Conservation (phyloP, 2,113 vertebrate genomes). For the Salvator merianae region DNA sequence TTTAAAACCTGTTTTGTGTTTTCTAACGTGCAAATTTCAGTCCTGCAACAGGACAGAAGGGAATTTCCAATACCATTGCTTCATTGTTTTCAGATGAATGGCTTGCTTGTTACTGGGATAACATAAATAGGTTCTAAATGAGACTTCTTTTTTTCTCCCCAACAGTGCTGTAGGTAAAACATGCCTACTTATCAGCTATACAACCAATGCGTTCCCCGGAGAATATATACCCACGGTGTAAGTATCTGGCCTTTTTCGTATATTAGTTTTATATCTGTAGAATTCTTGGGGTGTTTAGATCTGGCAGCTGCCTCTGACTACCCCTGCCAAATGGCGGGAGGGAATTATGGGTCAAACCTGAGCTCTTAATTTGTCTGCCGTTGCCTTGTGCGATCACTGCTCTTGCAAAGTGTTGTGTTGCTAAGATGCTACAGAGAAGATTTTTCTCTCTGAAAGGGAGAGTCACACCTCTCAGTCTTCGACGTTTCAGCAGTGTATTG, state of each 20-base stretch:
- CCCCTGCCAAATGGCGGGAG: too few species aligned
- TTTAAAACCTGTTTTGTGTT: background rate
- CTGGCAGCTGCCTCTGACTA: too few species aligned
- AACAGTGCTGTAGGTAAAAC: slow-evolving; percentile 98
- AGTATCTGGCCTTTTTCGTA: slow-evolving; percentile 66
- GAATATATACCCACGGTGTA: slow-evolving; percentile 99
- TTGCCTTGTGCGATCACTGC: too few species aligned
- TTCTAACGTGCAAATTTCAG: background rate
- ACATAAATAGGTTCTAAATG: slow-evolving; percentile 15
- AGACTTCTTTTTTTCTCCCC: slow-evolving; percentile 44
- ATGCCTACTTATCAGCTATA: slow-evolving; percentile 99
- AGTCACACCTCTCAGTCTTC: background rate
- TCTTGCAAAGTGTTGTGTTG: background rate
- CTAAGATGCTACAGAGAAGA: too few species aligned
- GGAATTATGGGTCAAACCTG: too few species aligned
- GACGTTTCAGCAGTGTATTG: background rate
- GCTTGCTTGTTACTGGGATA: background rate
- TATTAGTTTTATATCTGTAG: background rate
- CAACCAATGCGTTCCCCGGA: slow-evolving; percentile 97
- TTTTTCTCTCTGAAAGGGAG: background rate
- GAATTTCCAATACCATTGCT: background rate
- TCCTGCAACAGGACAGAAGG: background rate
- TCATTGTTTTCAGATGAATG: background rate
- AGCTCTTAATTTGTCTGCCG: too few species aligned
- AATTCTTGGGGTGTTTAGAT: background rate